Evolutionary conservation across 2,888 invertebrate species (phyloP).

Genomic region (Tenthredo scrophulariae): DNA sequence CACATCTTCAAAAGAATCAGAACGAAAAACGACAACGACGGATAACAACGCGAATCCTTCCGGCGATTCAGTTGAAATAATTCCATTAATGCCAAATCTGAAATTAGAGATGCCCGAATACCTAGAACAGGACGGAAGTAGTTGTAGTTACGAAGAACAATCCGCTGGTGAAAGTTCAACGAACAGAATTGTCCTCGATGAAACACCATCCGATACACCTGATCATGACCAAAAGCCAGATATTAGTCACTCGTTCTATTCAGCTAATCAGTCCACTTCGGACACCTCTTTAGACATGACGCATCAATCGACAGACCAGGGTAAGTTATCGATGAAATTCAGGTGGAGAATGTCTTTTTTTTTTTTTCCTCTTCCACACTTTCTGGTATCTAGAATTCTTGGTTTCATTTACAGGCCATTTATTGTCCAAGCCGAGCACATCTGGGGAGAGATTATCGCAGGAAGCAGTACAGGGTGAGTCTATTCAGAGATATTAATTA

Average conservation of each 20-base stretch:
- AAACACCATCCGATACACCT: conserved; percentile 68
- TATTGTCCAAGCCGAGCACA: conserved; percentile 77
- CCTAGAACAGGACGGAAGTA: conserved; percentile 78
- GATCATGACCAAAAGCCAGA: conserved; percentile 76
- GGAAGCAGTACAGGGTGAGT: conserved; percentile 78
- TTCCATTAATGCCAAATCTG: conserved; percentile 79
- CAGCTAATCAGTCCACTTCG: conserved; percentile 71
- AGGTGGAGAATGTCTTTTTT: not conserved
- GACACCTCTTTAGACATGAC: conserved; percentile 68
- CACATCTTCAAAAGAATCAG: conserved; percentile 69
- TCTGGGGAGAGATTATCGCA: conserved; percentile 76
- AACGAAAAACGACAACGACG: conserved; percentile 63
- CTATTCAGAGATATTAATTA: conserved; percentile 52
- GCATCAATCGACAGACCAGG: conserved; percentile 73
- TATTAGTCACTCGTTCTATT: conserved; percentile 76
- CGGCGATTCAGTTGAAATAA: conserved; percentile 77
- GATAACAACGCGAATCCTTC: conserved; percentile 69
- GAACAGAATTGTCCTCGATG: conserved; percentile 72
- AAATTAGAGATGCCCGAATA: conserved; percentile 82
- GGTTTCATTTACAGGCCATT: conserved; percentile 71
- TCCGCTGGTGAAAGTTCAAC: conserved; percentile 71
- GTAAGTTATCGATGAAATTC: conserved; percentile 65
- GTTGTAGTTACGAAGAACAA: conserved; percentile 77
- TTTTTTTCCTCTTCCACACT: not conserved
- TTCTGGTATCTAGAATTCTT: not conserved